Evolutionary conservation across 2,888 invertebrate genomes (phyloP), one percentile per base, ranked within the genome.

Genomic region (Strigamia transsilvanica): DNA sequence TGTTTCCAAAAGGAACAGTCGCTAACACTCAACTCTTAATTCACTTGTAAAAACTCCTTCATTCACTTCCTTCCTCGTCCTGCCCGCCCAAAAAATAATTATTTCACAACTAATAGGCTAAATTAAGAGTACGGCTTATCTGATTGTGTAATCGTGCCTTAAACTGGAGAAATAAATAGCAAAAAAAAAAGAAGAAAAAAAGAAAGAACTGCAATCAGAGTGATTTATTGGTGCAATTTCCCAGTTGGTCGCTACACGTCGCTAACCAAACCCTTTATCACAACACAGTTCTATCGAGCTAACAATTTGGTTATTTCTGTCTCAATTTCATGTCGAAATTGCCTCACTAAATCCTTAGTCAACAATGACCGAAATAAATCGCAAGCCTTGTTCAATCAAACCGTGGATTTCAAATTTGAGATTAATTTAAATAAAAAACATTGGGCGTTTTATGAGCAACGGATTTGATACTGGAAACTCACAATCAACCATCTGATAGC

Each of bases 201-300:
- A 46, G 46, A 46, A 46, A 12, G 46, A 13, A 13, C n/a, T 13
- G 46, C 13, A n/a, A 46, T 46, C 46, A 46, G 46, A 15, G 46
- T 46, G 46, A 46, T 46, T 46, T 46, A 46, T 46, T 46, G 46
- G n/a, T n/a, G 46, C 46, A 46, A 46, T 46, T 46, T 46, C 46
- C 46, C 46, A 46, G 46, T 46, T 46, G 46, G 46, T 46, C 46
- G 46, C 46, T 46, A 46, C 46, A 46, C n/a, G 46, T 46, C 46
- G n/a, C 46, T 15, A 46, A 46, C 46, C 46, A 46, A 46, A 46
- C 46, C 46, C 46, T 46, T 46, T 46, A 46, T 46, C 46, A 46
- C 46, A 46, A 46, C 46, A 46, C 13, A 12, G 46, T 46, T 46
- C 46, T 13, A 46, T 46, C 46, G 46, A 15, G n/a, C 15, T 46